Evolutionary conservation across 1,140 invertebrate species (phyloP).

Genomic region (Coelopa frigida): DNA sequence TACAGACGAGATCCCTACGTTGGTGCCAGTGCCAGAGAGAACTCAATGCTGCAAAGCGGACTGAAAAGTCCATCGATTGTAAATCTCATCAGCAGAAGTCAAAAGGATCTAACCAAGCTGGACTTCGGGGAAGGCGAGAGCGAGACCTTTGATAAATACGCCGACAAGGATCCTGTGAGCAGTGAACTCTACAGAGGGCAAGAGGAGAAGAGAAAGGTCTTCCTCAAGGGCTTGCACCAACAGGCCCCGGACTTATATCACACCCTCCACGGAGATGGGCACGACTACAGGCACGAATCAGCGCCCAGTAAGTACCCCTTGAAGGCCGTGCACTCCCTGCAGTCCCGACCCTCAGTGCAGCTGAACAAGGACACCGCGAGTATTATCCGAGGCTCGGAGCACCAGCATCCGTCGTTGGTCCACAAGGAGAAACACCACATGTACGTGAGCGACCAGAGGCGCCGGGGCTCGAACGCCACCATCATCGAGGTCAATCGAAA

Average conservation of each 20-base stretch:
- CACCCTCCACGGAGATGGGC: slow-evolving; percentile 58
- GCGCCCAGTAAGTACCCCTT: slow-evolving; percentile 23
- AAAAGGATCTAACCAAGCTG: slow-evolving; percentile 59
- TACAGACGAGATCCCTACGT: slow-evolving; percentile 72
- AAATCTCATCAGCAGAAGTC: slow-evolving; percentile 73
- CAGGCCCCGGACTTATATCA: slow-evolving; percentile 68
- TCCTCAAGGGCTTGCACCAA: slow-evolving; percentile 62
- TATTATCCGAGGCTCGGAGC: slow-evolving; percentile 54
- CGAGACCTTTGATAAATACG: slow-evolving; percentile 9
- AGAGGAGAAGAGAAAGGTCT: slow-evolving; percentile 58
- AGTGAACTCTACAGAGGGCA: slow-evolving; percentile 8
- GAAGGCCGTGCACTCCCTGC: slow-evolving; percentile 27
- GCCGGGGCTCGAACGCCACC: slow-evolving; percentile 14
- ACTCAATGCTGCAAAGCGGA: slow-evolving; percentile 46
- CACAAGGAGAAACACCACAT: slow-evolving; percentile 52
- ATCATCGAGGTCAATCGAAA: slow-evolving; percentile 23
- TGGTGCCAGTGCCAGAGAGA: slow-evolving; percentile 58
- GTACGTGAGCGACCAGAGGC: slow-evolving; percentile 12
- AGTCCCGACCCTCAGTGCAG: slow-evolving; percentile 34
- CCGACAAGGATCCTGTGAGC: not conserved
- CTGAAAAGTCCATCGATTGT: slow-evolving; percentile 77
- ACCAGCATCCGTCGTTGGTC: slow-evolving; percentile 60
- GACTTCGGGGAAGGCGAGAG: slow-evolving; percentile 28
- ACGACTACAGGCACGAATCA: slow-evolving; percentile 6
- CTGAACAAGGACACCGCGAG: slow-evolving; percentile 44